phyloP scores from a whole-genome alignment of 2,797 vertebrate genomes.

The Argya squamiceps region DNA sequence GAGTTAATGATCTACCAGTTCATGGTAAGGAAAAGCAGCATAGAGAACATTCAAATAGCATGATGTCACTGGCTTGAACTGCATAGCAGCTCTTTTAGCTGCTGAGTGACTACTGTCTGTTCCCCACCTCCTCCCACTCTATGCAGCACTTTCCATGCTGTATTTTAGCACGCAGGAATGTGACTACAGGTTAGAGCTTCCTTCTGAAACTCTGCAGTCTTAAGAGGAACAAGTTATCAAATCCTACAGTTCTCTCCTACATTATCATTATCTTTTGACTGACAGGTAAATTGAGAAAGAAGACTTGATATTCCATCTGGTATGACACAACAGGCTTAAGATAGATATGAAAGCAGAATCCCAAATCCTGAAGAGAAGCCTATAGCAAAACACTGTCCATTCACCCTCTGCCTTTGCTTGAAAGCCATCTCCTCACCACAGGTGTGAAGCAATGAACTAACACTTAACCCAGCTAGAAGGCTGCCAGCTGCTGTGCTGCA shows the following conservation, averaged over 20 bases:
- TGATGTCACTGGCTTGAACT: not conserved
- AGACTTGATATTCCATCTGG: not conserved
- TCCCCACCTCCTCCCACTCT: not conserved
- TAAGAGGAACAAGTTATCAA: not conserved
- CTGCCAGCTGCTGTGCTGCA: not conserved
- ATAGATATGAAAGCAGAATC: not conserved
- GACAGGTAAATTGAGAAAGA: not conserved
- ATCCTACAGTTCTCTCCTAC: not conserved
- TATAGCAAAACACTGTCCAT: not conserved
- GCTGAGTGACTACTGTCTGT: not conserved
- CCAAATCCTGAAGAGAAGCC: not conserved
- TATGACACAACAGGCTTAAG: not conserved
- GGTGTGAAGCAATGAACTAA: not conserved
- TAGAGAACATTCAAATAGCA: not conserved
- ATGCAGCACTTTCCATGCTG: not conserved
- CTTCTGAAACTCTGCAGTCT: not conserved
- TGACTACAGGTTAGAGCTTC: not conserved
- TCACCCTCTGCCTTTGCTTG: not conserved
- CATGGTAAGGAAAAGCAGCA: not conserved
- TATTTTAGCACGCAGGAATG: not conserved
- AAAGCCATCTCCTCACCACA: not conserved
- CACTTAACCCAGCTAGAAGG: not conserved
- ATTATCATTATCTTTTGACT: not conserved
- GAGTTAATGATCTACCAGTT: not conserved
- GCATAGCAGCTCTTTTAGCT: not conserved